A percentile compares a stretch with the other conserved stretches of the same genome.
Evolutionary conservation across 53 echinoderm and acorn worm genomes (phyloP).

Genomic region (Patiria pectinifera): DNA sequence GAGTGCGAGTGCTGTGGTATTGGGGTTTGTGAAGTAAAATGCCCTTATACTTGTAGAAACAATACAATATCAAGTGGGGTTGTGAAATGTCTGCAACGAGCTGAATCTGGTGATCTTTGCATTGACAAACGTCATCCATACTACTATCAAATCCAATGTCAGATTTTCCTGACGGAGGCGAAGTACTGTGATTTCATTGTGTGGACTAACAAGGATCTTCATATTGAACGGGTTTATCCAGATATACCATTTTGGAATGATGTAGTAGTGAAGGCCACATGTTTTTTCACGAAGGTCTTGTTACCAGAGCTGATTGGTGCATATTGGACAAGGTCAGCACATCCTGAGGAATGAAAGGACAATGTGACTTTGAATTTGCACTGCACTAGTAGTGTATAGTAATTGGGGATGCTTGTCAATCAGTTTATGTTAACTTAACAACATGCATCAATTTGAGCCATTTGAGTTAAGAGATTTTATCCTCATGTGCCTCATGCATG

Average conservation of each 20-base stretch:
- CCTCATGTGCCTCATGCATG: too few species aligned
- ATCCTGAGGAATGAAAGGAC: too few species aligned
- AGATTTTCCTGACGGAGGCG: not conserved
- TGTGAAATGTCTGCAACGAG: not conserved
- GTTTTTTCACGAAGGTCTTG: not conserved
- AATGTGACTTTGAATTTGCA: not conserved
- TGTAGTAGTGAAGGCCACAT: not conserved
- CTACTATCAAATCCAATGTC: not conserved
- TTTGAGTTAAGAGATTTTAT: too few species aligned
- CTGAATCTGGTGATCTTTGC: not conserved
- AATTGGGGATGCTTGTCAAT: too few species aligned
- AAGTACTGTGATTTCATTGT: not conserved
- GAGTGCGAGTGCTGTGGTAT: too few species aligned
- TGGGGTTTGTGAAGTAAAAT: not conserved
- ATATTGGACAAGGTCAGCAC: conserved; percentile 17
- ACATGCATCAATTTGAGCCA: too few species aligned
- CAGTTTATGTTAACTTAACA: too few species aligned
- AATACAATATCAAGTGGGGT: not conserved
- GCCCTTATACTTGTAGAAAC: not conserved
- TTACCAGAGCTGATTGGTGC: not conserved
- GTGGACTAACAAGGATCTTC: conserved; percentile 1
- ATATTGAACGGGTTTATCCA: not conserved
- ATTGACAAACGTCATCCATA: not conserved
- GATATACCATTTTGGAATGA: not conserved
- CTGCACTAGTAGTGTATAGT: too few species aligned